Percentiles rank a stretch among this genome's conserved stretches.
Evolutionary conservation across 2,797 vertebrate genomes (phyloP).

Genomic region (Scomberomorus guttatus): DNA sequence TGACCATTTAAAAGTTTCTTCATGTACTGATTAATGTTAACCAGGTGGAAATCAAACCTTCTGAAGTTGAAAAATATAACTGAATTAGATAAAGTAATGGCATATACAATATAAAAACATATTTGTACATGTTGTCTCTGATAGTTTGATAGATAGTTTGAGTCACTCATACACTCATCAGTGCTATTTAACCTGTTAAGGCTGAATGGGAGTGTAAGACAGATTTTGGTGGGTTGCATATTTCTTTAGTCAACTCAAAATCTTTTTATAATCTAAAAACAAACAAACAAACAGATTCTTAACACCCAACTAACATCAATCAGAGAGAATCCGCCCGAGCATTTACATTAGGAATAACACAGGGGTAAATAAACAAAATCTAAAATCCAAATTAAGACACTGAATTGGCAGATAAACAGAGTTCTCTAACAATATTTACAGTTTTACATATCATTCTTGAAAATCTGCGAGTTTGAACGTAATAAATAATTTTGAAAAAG

Average conservation of each 20-base stretch:
- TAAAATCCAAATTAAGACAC: slow-evolving; percentile 65
- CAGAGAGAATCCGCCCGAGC: background rate
- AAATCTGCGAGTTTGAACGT: slow-evolving; percentile 25
- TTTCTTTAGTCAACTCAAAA: slow-evolving; percentile 26
- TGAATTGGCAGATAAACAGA: slow-evolving; percentile 50
- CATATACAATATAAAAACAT: slow-evolving; percentile 2
- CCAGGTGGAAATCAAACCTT: background rate
- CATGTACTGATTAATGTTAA: background rate
- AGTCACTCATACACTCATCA: slow-evolving; percentile 33
- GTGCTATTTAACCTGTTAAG: slow-evolving; percentile 45
- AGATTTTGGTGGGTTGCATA: slow-evolving; percentile 29
- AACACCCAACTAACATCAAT: background rate
- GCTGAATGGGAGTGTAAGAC: slow-evolving; percentile 22
- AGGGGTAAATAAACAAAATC: slow-evolving; percentile 34
- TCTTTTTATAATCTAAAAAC: slow-evolving; percentile 2
- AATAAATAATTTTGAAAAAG: slow-evolving; percentile 64
- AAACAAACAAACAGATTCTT: background rate
- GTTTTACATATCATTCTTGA: slow-evolving; percentile 29
- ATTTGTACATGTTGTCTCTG: slow-evolving; percentile 12
- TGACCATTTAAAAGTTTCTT: slow-evolving; percentile 14
- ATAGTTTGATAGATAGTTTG: slow-evolving; percentile 42
- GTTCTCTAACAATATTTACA: slow-evolving; percentile 72
- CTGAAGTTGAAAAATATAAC: background rate
- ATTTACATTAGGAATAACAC: slow-evolving; percentile 37
- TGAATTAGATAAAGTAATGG: background rate